Percentiles rank a stretch among this genome's conserved stretches.
These are phyloP conservation scores for Montipora foliosa DNA, from an alignment of 64 coral and sea anemone genomes.

Conservation along the genomic window DNA sequence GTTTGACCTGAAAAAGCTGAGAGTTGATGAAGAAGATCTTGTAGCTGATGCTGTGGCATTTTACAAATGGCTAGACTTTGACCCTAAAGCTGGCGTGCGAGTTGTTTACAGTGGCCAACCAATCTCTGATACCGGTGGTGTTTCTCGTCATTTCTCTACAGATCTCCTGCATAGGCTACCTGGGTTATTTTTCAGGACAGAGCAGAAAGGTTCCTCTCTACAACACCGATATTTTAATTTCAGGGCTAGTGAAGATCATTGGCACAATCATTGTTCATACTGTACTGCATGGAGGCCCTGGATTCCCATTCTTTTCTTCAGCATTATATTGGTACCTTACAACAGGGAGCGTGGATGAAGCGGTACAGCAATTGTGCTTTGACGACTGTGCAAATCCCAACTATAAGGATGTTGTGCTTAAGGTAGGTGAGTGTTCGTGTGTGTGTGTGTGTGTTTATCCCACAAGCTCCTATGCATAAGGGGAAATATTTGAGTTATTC, in stretches of 20 bases:
- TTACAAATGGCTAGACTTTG: slow-evolving; percentile 17
- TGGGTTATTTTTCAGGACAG: slow-evolving; percentile 37
- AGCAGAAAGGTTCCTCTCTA: slow-evolving; percentile 38
- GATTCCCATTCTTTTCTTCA: not conserved
- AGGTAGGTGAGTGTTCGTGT: not conserved
- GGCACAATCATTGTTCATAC: not conserved
- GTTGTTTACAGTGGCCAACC: slow-evolving; percentile 23
- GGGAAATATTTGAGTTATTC: slow-evolving; percentile 6
- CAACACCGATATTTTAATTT: slow-evolving; percentile 41
- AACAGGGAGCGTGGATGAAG: not conserved
- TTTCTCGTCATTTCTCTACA: slow-evolving; percentile 39
- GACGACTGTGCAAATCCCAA: not conserved
- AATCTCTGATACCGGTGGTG: slow-evolving; percentile 51
- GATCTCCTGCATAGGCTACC: slow-evolving; percentile 35
- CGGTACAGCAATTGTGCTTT: not conserved
- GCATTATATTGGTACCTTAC: not conserved
- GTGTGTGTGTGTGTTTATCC: not conserved
- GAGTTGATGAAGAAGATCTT: slow-evolving; percentile 60
- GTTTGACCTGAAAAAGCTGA: slow-evolving; percentile 19
- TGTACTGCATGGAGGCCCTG: not conserved
- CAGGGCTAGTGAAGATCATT: slow-evolving; percentile 26
- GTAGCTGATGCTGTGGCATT: slow-evolving; percentile 42
- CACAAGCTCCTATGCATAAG: not conserved
- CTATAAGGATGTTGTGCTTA: not conserved
- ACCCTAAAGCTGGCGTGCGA: not conserved